phyloP scores from a whole-genome alignment of 2,888 invertebrate species.

The Tachystola acroxantha region DNA sequence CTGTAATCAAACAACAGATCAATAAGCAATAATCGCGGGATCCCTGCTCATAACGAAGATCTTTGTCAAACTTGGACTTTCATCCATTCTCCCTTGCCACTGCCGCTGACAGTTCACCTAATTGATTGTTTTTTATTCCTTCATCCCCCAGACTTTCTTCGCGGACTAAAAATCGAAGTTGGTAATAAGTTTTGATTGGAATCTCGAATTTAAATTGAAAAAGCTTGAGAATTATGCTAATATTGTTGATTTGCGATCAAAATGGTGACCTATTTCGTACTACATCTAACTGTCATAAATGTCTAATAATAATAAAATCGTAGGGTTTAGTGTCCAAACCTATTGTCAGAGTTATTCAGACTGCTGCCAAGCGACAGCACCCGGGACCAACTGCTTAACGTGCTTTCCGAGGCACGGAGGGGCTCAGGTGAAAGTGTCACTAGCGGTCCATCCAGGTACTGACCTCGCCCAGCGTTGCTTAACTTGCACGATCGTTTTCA shows the following conservation, averaged over 20 bases:
- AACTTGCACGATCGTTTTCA: too few relatives aligned
- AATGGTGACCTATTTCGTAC: too few relatives aligned
- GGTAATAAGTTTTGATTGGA: slow-evolving; percentile 50
- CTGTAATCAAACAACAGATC: slow-evolving; percentile 11
- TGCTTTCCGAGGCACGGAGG: too few relatives aligned
- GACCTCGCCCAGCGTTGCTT: too few relatives aligned
- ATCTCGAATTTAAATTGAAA: slow-evolving; percentile 35
- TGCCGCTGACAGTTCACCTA: slow-evolving; percentile 66
- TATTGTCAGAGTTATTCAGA: too few relatives aligned
- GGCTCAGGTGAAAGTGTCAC: too few relatives aligned
- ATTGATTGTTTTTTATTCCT: slow-evolving; percentile 65
- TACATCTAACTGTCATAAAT: too few relatives aligned
- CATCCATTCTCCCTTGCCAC: slow-evolving; percentile 18
- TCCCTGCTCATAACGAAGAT: slow-evolving; percentile 5
- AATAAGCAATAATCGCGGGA: slow-evolving; percentile 17
- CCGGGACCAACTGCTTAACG: too few relatives aligned
- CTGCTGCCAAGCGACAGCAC: too few relatives aligned
- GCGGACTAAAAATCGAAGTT: slow-evolving; percentile 40
- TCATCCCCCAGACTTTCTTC: slow-evolving; percentile 25
- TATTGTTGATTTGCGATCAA: slow-evolving; percentile 13
- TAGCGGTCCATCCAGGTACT: too few relatives aligned
- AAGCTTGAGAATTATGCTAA: slow-evolving; percentile 42
- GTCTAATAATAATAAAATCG: too few relatives aligned
- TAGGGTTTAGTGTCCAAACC: too few relatives aligned
- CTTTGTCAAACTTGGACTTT: slow-evolving; percentile 22